Base-by-base conservation (phyloP, 2,113 vertebrate genomes). In the Sinocyclocheilus anophthalmus region DNA sequence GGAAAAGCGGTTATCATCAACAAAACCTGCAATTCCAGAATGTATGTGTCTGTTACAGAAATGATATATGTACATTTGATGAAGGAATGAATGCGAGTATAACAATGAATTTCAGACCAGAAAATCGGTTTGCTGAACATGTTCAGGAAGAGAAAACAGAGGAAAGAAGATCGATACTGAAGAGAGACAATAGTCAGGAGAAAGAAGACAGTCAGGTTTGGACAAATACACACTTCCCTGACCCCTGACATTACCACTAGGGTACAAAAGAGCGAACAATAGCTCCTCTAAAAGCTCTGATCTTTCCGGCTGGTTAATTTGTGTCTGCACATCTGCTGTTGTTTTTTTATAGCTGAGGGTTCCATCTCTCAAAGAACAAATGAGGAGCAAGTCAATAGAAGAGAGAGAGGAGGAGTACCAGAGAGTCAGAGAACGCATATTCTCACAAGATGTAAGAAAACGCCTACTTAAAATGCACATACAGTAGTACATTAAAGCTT, bases 311-410 rank as follows among this genome's bases (percentile, higher is more conserved):
- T 84, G n/a, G 20, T 55, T 69, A 2, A 69, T 24, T 61, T 69
- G 59, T 45, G 59, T 76, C 70, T 83, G 73, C 81, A 55, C 76
- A 16, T 30, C 48, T 61, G 50, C 69, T 72, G 12, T 37, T 0
- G n/a, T n/a, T 70, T 82, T 81, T 78, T 7, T 81, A 53, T 65
- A 85, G 85, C 50, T 73, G 16, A 87, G 88, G 18, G n/a, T 13
- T 6, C 63, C 85, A 13, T 67, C 96, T 90, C 94, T 97, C 89
- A 97, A 96, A 93, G 96, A 97, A 86, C 96, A 97, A 91, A 94
- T 96, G 94, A 97, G 96, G 95, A 99, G 98, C 94, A 99, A 98
- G 95, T 99, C 98, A 92, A 98, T 99, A 93, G 98, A 99, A 95
- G 97, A 99, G 94, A 93, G 98, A 88, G 98, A 99, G 94, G 97